Conservation (phyloP, 1,140 invertebrate genomes). For the Sarcophaga peregrina region DNA sequence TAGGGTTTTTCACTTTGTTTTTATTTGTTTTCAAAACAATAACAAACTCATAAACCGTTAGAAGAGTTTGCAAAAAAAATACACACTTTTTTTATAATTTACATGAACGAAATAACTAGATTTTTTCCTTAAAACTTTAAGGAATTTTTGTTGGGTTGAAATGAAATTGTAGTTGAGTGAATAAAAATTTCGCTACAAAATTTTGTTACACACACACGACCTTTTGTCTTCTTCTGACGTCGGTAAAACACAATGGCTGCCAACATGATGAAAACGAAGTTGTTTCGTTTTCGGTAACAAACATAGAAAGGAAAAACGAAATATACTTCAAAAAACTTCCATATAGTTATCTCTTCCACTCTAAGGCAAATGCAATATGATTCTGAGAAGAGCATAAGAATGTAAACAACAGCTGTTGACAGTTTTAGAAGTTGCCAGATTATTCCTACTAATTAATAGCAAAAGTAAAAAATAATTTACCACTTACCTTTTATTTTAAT, state of each 20-base stretch:
- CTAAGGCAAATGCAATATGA: background rate
- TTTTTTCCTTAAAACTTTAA: constrained; percentile 1
- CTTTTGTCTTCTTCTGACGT: constrained; percentile 63
- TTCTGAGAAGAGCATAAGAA: background rate
- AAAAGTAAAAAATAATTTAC: background rate
- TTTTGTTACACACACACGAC: constrained; percentile 31
- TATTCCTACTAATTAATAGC: background rate
- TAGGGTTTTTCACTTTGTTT: background rate
- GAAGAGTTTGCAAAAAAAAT: constrained; percentile 33
- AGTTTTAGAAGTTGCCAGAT: background rate
- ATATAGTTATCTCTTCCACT: background rate
- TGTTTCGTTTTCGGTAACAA: constrained; percentile 33
- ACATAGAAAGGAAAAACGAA: constrained; percentile 18
- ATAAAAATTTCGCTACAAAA: constrained; percentile 36
- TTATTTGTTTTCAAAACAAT: constrained; percentile 30
- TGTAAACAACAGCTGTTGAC: constrained; percentile 10
- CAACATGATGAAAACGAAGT: constrained; percentile 40
- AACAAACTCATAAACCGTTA: constrained; percentile 36
- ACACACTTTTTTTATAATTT: constrained; percentile 20
- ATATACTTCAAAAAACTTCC: background rate
- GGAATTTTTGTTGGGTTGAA: constrained; percentile 3
- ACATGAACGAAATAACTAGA: constrained; percentile 42
- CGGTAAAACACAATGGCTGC: constrained; percentile 52
- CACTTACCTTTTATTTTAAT: background rate
- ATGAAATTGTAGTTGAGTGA: background rate